Base-by-base conservation (phyloP, 2,888 invertebrate genomes). In the Noctua fimbriata region DNA sequence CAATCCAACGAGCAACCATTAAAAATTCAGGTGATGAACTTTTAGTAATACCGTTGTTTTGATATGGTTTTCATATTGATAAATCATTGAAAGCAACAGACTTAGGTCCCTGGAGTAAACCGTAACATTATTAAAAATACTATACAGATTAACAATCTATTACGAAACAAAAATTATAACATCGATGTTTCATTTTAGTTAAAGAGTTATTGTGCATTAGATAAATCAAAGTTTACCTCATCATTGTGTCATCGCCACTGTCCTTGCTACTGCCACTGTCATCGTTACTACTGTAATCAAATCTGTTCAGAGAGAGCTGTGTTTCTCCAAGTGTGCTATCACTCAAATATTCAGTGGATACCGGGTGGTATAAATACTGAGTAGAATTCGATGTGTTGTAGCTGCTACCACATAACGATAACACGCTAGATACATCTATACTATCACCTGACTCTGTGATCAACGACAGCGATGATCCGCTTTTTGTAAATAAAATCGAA, bases 381-480 rank as follows among this genome's bases (percentile, higher is more conserved):
- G 89, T 91, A 32, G 89, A 87, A 65, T 82, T 82, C 14, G 90
- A 84, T 55, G 81, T 79, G n/a, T 82, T 83, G 44, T 86, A 85
- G 65, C 81, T 89, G 73, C 90, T 90, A 49, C 72, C 74, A 12
- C 88, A 85, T 44, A 90, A 80, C 24, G 93, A 92, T 82, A 92
- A 84, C 10, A 90, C 75, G 79, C 92, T 93, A 60, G 92, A 87
- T 36, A 88, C 88, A 58, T 82, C 81, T 32, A 88, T 69, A 75
- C 85, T 88, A 32, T 84, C 79, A 65, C 81, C 86, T 36, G 79
- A 80, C n/a, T 72, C 58, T 14, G 90, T 87, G 12, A 87, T 78
- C 65, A 94, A 90, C 77, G 90, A 90, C 7, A 93, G 76, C 2
- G 93, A 93, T 7, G 92, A 91, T 52, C 93, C 92, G 28, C 90